phyloP scores from a whole-genome alignment of 2,113 vertebrate genomes.

The Variabilichromis moorii region DNA sequence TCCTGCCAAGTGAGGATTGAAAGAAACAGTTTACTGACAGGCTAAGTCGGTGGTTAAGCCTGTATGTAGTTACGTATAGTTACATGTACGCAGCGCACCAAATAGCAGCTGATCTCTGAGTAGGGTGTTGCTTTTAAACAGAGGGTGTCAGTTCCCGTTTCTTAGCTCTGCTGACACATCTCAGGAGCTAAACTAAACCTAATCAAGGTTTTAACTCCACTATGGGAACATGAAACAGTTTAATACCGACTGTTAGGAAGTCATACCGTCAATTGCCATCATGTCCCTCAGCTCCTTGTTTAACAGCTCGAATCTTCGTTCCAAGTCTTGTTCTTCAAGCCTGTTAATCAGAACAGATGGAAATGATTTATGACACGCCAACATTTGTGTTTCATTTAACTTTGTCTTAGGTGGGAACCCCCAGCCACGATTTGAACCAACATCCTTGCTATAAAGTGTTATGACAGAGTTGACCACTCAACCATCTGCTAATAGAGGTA shows the following conservation, averaged over 20 bases:
- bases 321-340: constrained; percentile 84
- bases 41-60: fast-evolving
- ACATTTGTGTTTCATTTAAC: not conserved
- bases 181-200: not conserved
- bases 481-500: not conserved
- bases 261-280: constrained; percentile 65
- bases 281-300: constrained; percentile 82
- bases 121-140: fast-evolving
- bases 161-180: not conserved
- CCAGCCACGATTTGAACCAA: fast-evolving
- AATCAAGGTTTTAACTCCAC: fast-evolving
- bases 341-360: constrained; percentile 50
- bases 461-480: fast-evolving
- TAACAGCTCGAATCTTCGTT: constrained; percentile 79
- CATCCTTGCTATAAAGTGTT: fast-evolving
- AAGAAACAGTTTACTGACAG: not conserved
- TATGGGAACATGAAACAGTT: not conserved
- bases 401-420: not conserved
- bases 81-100: fast-evolving
- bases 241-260: not conserved
- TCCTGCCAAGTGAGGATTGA: not conserved
- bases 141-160: not conserved
- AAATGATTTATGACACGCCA: fast-evolving
- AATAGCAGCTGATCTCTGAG: not conserved
- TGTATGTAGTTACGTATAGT: not conserved